Evolutionary conservation across 1,140 invertebrate genomes (phyloP), one percentile per base, ranked within the genome.

Genomic region (Lepidurus packardi): DNA sequence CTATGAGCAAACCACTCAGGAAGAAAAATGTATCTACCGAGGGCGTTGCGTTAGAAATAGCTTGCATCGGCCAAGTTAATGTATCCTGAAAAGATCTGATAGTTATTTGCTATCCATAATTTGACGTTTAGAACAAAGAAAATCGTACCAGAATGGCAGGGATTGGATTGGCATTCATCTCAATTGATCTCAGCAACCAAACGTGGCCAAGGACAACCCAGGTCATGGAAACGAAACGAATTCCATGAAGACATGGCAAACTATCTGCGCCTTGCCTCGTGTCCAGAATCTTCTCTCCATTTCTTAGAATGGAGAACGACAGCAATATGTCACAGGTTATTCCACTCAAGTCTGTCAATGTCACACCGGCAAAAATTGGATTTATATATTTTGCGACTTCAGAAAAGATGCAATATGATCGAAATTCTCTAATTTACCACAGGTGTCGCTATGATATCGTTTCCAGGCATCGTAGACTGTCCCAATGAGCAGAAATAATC

Each of bases 191-290:
- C 9, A 13, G n/a, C 6, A 42, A 10, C 74, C 75, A 95, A 0
- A 93, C 93, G 84, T 98, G 95, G 0, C 94, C 95, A 3, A 96
- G 88, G 73, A 98, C 93, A 1, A 97, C 93, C 95, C 95, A 97
- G 8, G 90, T 90, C 93, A 96, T 96, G 81, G 93, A 94, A 73
- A 96, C 88, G 0, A 92, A 91, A 6, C 93, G 87, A 0, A 96
- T 85, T 0, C 94, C 93, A 81, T 95, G 93, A 43, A 95, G 89
- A 7, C 90, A 92, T 74, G 92, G 90, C 77, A 95, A 92, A 0
- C 92, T 94, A 82, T 94, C 93, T 7, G 89, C 88, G 5, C 92
- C 42, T 13, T 81, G 78, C 10, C 80, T 81, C 5, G 83, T 84
- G 34, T 80, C 82, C 47, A 86, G 76, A 10, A 86, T 77, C 80